Evolutionary conservation across 2,888 invertebrate species (phyloP), one percentile per base, ranked within the genome.

Genomic region (Harpagoxenus sublaevis): DNA sequence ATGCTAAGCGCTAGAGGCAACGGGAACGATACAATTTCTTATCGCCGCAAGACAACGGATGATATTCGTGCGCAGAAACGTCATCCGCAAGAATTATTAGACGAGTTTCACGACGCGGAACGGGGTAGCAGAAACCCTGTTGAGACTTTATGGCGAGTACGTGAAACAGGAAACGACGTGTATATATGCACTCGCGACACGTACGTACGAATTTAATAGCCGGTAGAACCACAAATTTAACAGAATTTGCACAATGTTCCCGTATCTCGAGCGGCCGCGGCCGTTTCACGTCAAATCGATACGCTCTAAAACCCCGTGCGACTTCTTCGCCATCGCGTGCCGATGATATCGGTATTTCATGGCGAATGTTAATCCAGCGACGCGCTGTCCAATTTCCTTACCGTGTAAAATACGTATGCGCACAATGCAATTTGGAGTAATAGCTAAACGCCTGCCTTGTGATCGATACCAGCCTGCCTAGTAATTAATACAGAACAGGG

Each of bases 241-340:
- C 51, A 39, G 48, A 81, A 73, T 60, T 73, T 73, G 28, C 48
- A 35, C 39, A 28, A 35, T 55, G 63, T 35, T 5, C n/a, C n/a
- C 15, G 23, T n/a, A 55, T 68, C 42, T 35, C 73, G 60, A 48
- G 35, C 60, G 10, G 48, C 18, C 28, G 35, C 60, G 10, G 48
- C 18, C 28, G 45, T 48, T 39, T 79, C 42, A 70, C 42, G n/a
- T 60, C 45, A 48, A 73, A 81, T 81, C 79, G 73, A 81, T 73
- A 73, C 35, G 60, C 18, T 35, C 23, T 48, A 35, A 71, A 79
- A 70, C 9, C 23, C 23, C 57, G 23, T n/a, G 12, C 31, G 45
- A 23, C 65, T 53, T 77, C 53, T 77, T 77, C 68, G 66, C 53
- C 42, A 55, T 66, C 77, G 78, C 68, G 78, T 78, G 78, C 31